These are phyloP conservation scores for Drosophila anomelani DNA, from an alignment of 2,888 invertebrate species.

Conservation along the genomic window DNA sequence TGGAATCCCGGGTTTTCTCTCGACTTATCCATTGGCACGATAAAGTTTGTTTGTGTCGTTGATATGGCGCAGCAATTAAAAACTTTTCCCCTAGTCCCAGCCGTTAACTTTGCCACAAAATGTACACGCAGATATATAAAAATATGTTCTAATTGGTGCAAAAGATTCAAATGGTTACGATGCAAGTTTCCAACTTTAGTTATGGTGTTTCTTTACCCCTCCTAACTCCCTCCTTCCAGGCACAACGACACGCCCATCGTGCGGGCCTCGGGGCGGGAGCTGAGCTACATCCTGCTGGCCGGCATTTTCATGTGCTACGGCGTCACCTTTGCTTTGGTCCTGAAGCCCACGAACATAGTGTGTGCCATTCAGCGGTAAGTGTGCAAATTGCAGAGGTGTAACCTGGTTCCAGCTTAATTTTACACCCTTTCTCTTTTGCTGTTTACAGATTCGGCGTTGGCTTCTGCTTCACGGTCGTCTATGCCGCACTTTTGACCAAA, in stretches of 20 bases:
- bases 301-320: constrained; percentile 96
- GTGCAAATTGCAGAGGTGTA: constrained; percentile 49
- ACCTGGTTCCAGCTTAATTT: background rate
- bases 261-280: constrained; percentile 96
- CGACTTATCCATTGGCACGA: constrained; percentile 6
- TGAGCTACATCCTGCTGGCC: constrained; percentile 95
- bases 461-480: constrained; percentile 98
- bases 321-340: constrained; percentile 95
- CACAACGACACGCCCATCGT: constrained; percentile 98
- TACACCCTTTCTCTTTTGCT: background rate
- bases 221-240: constrained; percentile 71
- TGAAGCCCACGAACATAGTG: constrained; percentile 93
- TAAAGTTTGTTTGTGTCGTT: constrained; percentile 7
- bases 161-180: constrained; percentile 17
- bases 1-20: background rate
- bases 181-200: constrained; percentile 19
- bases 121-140: constrained; percentile 13
- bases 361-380: constrained; percentile 96
- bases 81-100: constrained; percentile 27
- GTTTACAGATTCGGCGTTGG: constrained; percentile 92
- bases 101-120: constrained; percentile 17
- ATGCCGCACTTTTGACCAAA: constrained; percentile 98
- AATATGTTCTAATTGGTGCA: constrained; percentile 31
- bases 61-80: constrained; percentile 46
- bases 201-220: background rate